Base-by-base conservation (phyloP, 2,888 invertebrate genomes). In the Chrysina gloriosa region DNA sequence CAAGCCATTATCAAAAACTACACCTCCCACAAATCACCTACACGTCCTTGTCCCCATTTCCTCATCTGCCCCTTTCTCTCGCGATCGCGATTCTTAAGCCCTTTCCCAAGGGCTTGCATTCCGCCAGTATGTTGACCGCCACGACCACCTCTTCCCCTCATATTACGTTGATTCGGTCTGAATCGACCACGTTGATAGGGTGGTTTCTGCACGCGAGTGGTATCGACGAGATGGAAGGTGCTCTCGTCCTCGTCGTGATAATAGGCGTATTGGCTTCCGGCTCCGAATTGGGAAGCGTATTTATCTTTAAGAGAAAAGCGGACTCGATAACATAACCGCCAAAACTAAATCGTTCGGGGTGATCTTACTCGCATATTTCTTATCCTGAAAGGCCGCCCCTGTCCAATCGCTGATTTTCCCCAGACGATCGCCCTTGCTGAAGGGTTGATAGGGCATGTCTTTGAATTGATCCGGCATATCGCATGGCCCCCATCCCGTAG, bases 361-460 rank as follows among this genome's bases (percentile, higher is more conserved):
- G 11, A 34, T 52, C 6, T 88, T 85, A 94, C 94, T 95, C 74
- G 93, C 90, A 82, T 96, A 96, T 85, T 98, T 93, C 77, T 97
- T 95, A 80, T 99, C 97, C 78, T 95, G 95, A 77, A 92, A 92
- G 1, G 92, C 91, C 3, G 94, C 92, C 67, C 96, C 95, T 63
- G 97, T 98, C 99, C 99, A 99, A 82, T 99, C 99, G 78, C 98
- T 96, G 77, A 98, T 98, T 89, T 98, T 98, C 76, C 99, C 99
- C 73, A 99, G 88, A 76, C 98, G 92, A 84, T 99, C 98, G 70
- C 96, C 96, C 85, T 99, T 99, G 75, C 98, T 97, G 84, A 98
- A 99, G 39, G 98, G 98, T 85, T 99, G 98, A 84, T 98, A 99
- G 6, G 98, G 98, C 91, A 97, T 95, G 84, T 97, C 96, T 80